Base-by-base conservation (phyloP, 2,113 vertebrate species). In the Glaucidium brasilianum region DNA sequence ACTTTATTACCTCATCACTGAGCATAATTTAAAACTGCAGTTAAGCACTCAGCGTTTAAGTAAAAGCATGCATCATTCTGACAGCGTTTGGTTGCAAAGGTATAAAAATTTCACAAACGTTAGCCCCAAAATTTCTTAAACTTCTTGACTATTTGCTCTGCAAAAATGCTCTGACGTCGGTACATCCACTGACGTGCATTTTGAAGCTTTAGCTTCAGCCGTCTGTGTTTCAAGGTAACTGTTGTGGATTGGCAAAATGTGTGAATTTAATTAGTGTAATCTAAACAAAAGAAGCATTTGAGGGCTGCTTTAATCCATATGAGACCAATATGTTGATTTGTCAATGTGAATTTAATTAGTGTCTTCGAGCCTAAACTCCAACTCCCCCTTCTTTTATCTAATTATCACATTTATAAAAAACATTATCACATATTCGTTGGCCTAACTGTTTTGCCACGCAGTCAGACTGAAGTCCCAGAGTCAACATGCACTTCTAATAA, bases 261-360 rank as follows among this genome's bases (percentile, higher is more conserved):
- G 92, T 95, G 95, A 97, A 98, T 97, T 97, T 97, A 98, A 98
- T 98, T 97, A 97, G 92, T 69, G 78, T 64, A 94, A 97, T 96
- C 74, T 69, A 97, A 98, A 97, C 97, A 97, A 97, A 98, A 97
- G 84, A 94, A 97, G 89, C 81, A 91, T 96, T 96, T 97, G 91
- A 93, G 94, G 96, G 87, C 90, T 85, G 63, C 75, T 97, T 86
- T 66, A 97, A 97, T 97, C 95, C 95, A 96, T 97, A 93, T 35
- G 93, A 98, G 96, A 97, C 96, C 97, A 97, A 96, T 96, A 97
- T 95, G 95, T 96, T 98, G 97, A 98, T 97, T 97, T 98, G 94
- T 93, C 97, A 96, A 97, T 98, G 97, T 94, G 96, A 98, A 97
- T 98, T 98, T 98, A 98, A 98, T 98, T 98, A 98, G 91, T 68